Evolutionary conservation across 2,888 invertebrate species (phyloP).

Genomic region (Globia sparganii): DNA sequence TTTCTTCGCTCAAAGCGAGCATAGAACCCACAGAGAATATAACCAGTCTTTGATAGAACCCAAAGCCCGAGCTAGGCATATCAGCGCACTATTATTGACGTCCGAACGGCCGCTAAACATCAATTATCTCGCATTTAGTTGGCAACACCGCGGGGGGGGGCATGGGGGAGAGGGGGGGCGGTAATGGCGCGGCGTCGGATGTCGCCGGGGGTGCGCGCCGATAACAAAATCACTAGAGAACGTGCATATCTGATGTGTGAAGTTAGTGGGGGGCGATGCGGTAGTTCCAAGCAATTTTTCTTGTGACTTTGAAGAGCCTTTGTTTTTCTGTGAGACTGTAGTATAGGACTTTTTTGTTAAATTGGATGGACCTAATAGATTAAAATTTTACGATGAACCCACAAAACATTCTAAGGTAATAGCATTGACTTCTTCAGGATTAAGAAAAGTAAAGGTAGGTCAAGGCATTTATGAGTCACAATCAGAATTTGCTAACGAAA

Average conservation of each 20-base stretch:
- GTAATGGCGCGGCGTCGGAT: constrained; percentile 88
- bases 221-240: constrained; percentile 90
- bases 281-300: constrained; percentile 18
- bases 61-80: constrained; percentile 36
- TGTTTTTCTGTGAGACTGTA: neutral
- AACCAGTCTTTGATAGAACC: too few species aligned
- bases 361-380: neutral
- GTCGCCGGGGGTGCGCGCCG: constrained; percentile 88
- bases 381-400: neutral
- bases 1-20: constrained; percentile 13
- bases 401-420: neutral
- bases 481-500: neutral
- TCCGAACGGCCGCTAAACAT: constrained; percentile 63
- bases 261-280: constrained; percentile 69
- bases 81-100: constrained; percentile 62
- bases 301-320: neutral
- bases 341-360: too few species aligned
- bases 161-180: constrained; percentile 74
- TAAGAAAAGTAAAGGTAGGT: neutral
- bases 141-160: constrained; percentile 67
- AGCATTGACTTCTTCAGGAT: neutral
- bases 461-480: neutral
- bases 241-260: constrained; percentile 71
- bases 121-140: constrained; percentile 68
- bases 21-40: too few species aligned